Conservation (phyloP, 1,140 invertebrate species). For the Chironomus tepperi region DNA sequence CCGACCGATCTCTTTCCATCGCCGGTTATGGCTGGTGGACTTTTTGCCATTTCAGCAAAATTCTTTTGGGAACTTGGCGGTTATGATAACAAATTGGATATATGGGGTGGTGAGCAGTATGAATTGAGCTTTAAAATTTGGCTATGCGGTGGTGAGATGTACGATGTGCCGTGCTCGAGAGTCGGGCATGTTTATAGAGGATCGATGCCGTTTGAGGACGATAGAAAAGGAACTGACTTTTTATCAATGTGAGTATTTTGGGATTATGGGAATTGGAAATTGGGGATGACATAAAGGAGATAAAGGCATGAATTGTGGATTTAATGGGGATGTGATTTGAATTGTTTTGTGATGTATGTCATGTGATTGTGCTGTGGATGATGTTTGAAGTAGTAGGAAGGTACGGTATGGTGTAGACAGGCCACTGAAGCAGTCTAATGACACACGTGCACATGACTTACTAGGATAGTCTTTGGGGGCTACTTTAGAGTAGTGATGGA, state of each 20-base stretch:
- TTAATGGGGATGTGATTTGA: no score
- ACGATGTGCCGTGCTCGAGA: conserved; percentile 81
- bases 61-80: conserved; percentile 74
- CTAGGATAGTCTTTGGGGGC: no score
- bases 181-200: conserved; percentile 91
- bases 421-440: no score
- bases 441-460: no score
- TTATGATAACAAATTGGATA: conserved; percentile 61
- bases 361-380: no score
- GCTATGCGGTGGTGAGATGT: conserved; percentile 85
- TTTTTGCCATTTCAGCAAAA: conserved; percentile 61
- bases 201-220: conserved; percentile 75
- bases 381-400: no score
- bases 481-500: no score
- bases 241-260: conserved; percentile 42
- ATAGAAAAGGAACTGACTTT: conserved; percentile 69
- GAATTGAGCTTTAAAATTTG: conserved; percentile 48
- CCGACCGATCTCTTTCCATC: conserved; percentile 67
- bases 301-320: no score
- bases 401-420: no score
- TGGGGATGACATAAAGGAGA: no score
- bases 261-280: no score
- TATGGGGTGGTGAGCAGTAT: conserved; percentile 44
- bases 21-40: conserved; percentile 71
- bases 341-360: no score